Conservation (phyloP, 2,113 vertebrate species). For the Thryonomys swinderianus region DNA sequence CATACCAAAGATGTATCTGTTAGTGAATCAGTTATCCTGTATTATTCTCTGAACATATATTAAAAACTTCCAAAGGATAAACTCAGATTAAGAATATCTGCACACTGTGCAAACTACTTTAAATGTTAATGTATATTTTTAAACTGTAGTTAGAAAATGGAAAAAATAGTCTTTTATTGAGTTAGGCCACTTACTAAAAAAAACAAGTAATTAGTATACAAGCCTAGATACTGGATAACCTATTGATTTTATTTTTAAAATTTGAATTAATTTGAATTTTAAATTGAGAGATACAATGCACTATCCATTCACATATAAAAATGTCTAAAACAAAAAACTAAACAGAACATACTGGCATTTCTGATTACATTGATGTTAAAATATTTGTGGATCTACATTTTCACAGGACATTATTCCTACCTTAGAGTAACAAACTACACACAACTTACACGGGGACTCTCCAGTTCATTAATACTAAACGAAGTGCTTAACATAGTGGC, state of each 20-base stretch:
- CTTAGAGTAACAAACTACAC: background rate
- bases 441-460: background rate
- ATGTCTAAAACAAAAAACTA: background rate
- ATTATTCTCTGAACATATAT: background rate
- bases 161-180: background rate
- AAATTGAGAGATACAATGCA: background rate
- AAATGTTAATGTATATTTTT: background rate
- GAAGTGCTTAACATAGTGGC: background rate
- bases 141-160: background rate
- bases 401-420: background rate
- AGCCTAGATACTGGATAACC: background rate
- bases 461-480: background rate
- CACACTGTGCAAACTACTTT: background rate
- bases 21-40: background rate
- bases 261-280: background rate
- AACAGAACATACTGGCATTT: background rate
- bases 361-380: background rate
- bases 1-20: background rate
- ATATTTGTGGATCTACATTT: background rate
- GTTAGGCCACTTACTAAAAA: background rate
- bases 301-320: background rate
- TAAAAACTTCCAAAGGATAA: background rate
- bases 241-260: background rate
- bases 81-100: background rate
- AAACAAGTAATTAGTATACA: background rate